phyloP scores from a whole-genome alignment of 1,140 invertebrate genomes.

The Harpegnathos saltator region DNA sequence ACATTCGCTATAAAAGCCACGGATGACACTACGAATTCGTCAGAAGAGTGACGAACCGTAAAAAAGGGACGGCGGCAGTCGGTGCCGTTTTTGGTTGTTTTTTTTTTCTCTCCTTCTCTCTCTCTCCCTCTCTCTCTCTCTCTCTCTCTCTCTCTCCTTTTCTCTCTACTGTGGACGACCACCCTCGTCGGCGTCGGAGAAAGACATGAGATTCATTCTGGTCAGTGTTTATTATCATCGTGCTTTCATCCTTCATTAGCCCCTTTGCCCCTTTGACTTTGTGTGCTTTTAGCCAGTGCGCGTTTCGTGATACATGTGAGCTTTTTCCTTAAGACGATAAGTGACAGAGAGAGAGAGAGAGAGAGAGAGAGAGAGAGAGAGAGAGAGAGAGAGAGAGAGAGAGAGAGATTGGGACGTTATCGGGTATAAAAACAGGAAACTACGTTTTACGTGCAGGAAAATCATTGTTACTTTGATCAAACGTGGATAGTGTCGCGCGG shows the following conservation, averaged over 20 bases:
- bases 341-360: too few relatives aligned
- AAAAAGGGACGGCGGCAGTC: conserved; percentile 69
- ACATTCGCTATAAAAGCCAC: conserved; percentile 77
- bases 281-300: conserved; percentile 33
- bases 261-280: neutral
- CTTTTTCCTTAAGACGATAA: neutral
- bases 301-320: conserved; percentile 39
- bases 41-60: conserved; percentile 76
- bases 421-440: neutral
- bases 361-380: too few relatives aligned
- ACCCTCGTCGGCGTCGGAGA: neutral
- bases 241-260: conserved; percentile 1
- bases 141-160: conserved; percentile 18
- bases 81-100: conserved; percentile 39
- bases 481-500: neutral
- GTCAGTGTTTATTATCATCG: conserved; percentile 69
- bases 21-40: conserved; percentile 69
- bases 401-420: too few relatives aligned
- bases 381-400: too few relatives aligned
- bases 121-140: too few relatives aligned
- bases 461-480: neutral
- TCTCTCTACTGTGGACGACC: conserved; percentile 30
- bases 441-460: neutral
- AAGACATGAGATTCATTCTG: conserved; percentile 75
- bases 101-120: too few relatives aligned